phyloP scores from a whole-genome alignment of 1,140 invertebrate genomes.

The Phymastichus coffea region DNA sequence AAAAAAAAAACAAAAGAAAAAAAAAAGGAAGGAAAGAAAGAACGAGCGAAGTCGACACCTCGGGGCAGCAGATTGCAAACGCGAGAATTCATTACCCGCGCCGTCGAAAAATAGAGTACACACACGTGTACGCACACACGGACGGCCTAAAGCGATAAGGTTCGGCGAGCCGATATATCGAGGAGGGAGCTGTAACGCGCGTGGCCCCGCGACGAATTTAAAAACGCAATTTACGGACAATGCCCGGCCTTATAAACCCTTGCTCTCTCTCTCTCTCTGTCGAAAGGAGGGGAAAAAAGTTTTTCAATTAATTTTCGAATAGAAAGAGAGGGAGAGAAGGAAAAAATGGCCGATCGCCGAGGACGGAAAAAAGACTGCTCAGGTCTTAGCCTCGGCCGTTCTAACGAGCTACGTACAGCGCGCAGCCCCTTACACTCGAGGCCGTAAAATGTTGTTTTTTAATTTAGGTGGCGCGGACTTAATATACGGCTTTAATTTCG shows the following conservation, averaged over 20 bases:
- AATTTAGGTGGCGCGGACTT: constrained; percentile 50
- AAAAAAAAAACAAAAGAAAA: too few species aligned
- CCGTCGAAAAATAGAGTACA: background rate
- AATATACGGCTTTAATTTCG: constrained; percentile 57
- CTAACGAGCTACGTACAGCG: too few species aligned
- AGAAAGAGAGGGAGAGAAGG: too few species aligned
- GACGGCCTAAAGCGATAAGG: too few species aligned
- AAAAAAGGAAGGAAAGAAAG: too few species aligned
- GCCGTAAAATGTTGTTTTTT: constrained; percentile 55
- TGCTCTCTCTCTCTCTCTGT: background rate
- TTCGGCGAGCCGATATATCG: background rate
- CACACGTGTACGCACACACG: background rate
- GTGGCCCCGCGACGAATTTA: constrained; percentile 44
- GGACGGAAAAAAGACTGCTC: too few species aligned
- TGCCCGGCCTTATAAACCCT: constrained; percentile 45
- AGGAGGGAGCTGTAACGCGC: background rate
- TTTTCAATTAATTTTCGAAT: constrained; percentile 23
- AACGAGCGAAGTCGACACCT: too few species aligned
- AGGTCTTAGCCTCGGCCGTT: too few species aligned
- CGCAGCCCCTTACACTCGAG: too few species aligned
- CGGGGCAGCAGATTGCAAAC: background rate
- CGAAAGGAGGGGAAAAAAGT: constrained; percentile 2
- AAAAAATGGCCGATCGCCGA: too few species aligned
- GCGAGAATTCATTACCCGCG: constrained; percentile 1
- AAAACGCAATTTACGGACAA: constrained; percentile 55